Base-by-base conservation (phyloP, 2,113 vertebrate genomes). In the Oceanites oceanicus region DNA sequence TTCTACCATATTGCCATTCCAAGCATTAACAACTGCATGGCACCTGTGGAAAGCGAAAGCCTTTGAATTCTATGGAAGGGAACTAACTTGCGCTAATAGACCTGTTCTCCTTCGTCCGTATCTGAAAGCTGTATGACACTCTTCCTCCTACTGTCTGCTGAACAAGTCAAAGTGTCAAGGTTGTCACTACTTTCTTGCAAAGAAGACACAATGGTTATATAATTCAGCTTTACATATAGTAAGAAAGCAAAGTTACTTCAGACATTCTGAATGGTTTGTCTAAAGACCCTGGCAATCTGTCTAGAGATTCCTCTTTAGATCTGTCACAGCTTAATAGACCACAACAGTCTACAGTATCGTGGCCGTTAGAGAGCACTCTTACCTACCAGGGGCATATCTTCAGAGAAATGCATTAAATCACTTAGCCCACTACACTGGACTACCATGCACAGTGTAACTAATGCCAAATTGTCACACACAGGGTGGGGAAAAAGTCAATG, bases 1-100 rank as follows among this genome's bases (percentile, higher is more conserved):
- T 98, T 98, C 98, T 96, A 96, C 95, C 97, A 94, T 95, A 97
- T 96, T 98, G 98, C 97, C 97, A 98, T 98, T 98, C 97, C 72
- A 92, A 97, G 98, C 98, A 97, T 96, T 98, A 97, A 95, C 80
- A 96, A 97, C 94, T 62, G 82, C 34, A 76, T 94, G 97, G 97
- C 90, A 97, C 95, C 93, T 98, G 96, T 83, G 87, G 92, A 96
- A 96, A 95, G 83, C 66, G 42, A 17, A 86, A 91, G 89, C 80
- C 95, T 98, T 94, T 96, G 98, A 98, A 95, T 94, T 90, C 93
- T 20, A 88, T 18, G 92, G 86, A 85, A 97, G 59, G 86, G 61
- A 96, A 55, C 90, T 94, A 92, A 65, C 88, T 89, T 23, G 63
- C 6, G 47, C 62, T 96, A 90, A 96, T 61, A 91, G 59, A 93